A percentile compares a stretch with the other conserved stretches of the same genome.
Evolutionary conservation across 2,797 vertebrate genomes (phyloP).

Genomic region (Bradypodion ventrale): DNA sequence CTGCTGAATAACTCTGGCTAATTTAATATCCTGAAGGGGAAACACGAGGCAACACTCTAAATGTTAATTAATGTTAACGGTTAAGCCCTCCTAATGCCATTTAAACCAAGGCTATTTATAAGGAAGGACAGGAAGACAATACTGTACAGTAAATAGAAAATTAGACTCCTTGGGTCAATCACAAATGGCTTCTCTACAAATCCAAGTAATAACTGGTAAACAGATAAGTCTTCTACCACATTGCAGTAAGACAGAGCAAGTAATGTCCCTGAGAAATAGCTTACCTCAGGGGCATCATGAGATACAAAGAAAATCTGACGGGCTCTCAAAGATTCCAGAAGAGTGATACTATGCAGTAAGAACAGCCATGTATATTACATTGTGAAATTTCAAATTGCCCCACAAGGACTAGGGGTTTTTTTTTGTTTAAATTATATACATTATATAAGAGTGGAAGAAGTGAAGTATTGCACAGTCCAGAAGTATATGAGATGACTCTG

Average conservation of each 20-base stretch:
- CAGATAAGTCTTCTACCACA: slow-evolving; percentile 62
- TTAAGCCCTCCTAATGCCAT: slow-evolving; percentile 49
- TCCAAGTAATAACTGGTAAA: slow-evolving; percentile 63
- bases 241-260: slow-evolving; percentile 52
- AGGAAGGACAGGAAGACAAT: slow-evolving; percentile 59
- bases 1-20: slow-evolving; percentile 58
- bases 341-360: slow-evolving; percentile 47
- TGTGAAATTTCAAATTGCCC: slow-evolving; percentile 48
- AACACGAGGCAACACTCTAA: slow-evolving; percentile 46
- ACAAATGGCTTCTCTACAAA: slow-evolving; percentile 56
- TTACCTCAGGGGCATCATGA: slow-evolving; percentile 49
- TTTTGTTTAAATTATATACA: slow-evolving; percentile 63
- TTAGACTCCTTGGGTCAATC: slow-evolving; percentile 50
- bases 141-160: slow-evolving; percentile 61
- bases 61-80: slow-evolving; percentile 63
- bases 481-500: slow-evolving; percentile 36
- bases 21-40: slow-evolving; percentile 64
- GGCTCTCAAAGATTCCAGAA: slow-evolving; percentile 38
- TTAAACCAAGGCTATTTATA: slow-evolving; percentile 48
- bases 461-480: slow-evolving; percentile 29
- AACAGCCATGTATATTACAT: slow-evolving; percentile 40
- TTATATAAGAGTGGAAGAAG: slow-evolving; percentile 38
- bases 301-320: slow-evolving; percentile 25
- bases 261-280: slow-evolving; percentile 57
- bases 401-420: slow-evolving; percentile 54